Evolutionary conservation across 2,113 vertebrate genomes (phyloP).

Genomic region (Mugil cephalus): DNA sequence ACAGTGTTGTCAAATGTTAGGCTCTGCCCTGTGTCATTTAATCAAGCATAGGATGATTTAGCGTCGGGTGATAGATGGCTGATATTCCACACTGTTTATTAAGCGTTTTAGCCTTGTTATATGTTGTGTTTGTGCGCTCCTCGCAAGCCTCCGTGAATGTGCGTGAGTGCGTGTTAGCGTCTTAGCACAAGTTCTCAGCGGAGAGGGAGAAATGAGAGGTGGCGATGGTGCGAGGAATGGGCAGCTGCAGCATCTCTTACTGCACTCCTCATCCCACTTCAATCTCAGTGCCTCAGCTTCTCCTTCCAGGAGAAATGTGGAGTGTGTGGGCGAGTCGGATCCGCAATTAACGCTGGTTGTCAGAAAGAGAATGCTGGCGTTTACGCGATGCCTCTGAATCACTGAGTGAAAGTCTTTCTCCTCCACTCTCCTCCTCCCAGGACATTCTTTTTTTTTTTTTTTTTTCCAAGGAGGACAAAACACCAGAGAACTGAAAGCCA

Average conservation of each 20-base stretch:
- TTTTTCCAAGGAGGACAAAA: conserved; percentile 75
- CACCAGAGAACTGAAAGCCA: conserved; percentile 71
- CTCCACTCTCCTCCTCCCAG: conserved; percentile 74
- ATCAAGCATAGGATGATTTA: conserved; percentile 16
- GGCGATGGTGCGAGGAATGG: conserved; percentile 69
- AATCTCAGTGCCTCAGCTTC: conserved; percentile 82
- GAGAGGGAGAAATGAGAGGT: conserved; percentile 68
- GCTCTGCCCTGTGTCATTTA: conserved; percentile 36
- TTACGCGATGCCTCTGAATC: conserved; percentile 84
- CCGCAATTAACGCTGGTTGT: conserved; percentile 86
- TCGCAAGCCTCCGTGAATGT: conserved; percentile 42
- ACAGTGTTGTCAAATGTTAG: conserved; percentile 12
- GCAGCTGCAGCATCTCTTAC: conserved; percentile 81
- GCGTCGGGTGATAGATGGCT: conserved; percentile 30
- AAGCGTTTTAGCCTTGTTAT: conserved; percentile 61
- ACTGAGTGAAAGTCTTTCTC: conserved; percentile 82
- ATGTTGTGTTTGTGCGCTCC: conserved; percentile 54
- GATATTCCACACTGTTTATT: conserved; percentile 54
- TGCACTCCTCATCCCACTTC: conserved; percentile 81
- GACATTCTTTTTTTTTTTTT: conserved; percentile 72
- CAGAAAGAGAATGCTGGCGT: conserved; percentile 85
- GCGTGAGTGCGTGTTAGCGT: conserved; percentile 46
- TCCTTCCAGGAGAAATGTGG: conserved; percentile 83
- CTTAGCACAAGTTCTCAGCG: conserved; percentile 60
- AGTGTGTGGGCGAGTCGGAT: conserved; percentile 86